Percentiles rank a stretch among this genome's conserved stretches.
Evolutionary conservation across 1,140 invertebrate species (phyloP).

Genomic region (Danaus plexippus): DNA sequence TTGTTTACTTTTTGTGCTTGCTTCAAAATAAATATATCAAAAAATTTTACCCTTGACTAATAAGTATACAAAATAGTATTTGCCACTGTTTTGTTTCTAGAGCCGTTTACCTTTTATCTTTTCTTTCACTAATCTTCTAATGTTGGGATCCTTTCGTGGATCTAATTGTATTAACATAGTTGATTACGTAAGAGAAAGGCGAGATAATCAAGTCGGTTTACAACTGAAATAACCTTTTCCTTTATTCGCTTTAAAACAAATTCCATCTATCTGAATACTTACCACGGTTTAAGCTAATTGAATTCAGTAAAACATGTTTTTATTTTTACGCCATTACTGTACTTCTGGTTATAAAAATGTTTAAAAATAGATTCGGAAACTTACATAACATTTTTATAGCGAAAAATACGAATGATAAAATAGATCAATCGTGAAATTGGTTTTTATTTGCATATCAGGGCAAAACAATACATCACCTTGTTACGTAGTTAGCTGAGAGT

Average conservation of each 20-base stretch:
- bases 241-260: slow-evolving; percentile 12
- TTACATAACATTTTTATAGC: too few relatives aligned
- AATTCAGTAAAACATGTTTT: too few relatives aligned
- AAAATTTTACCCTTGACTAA: too few relatives aligned
- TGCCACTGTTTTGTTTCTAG: slow-evolving; percentile 11
- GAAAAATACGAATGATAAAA: too few relatives aligned
- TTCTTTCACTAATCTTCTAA: slow-evolving; percentile 16
- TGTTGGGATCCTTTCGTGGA: slow-evolving; percentile 23
- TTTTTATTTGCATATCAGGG: slow-evolving; percentile 13
- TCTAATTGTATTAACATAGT: slow-evolving; percentile 30
- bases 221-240: slow-evolving; percentile 22
- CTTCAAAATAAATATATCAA: too few relatives aligned
- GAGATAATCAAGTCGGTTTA: slow-evolving; percentile 21
- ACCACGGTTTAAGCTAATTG: too few relatives aligned
- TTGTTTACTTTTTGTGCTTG: too few relatives aligned
- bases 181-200: slow-evolving; percentile 23
- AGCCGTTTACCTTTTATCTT: slow-evolving; percentile 16
- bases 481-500: slow-evolving; percentile 26
- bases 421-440: slow-evolving; percentile 8
- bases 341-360: too few relatives aligned
- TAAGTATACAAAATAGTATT: too few relatives aligned
- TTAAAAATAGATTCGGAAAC: too few relatives aligned
- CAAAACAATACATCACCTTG: slow-evolving; percentile 13
- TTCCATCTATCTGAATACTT: too few relatives aligned
- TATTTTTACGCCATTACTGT: too few relatives aligned